These are phyloP conservation scores for Alviniconcha marisindica DNA, from an alignment of 1,140 invertebrate species.

Conservation along the genomic window DNA sequence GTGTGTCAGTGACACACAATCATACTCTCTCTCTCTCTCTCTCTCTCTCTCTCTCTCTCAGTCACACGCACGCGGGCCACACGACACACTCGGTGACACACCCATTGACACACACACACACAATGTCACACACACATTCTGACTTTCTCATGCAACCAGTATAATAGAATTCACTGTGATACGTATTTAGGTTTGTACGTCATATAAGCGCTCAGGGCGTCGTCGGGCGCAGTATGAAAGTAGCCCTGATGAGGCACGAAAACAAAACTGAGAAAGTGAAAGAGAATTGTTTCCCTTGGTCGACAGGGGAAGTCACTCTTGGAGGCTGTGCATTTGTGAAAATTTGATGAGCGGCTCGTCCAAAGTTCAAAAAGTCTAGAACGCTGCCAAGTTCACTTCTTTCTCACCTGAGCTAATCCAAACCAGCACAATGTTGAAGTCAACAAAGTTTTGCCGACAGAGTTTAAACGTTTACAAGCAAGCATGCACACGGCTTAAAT, in stretches of 20 bases:
- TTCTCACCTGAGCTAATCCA: background rate
- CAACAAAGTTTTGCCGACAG: background rate
- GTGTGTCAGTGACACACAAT: no score
- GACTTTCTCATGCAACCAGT: background rate
- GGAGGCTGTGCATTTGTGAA: no score
- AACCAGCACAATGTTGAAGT: background rate
- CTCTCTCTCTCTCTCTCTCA: no score
- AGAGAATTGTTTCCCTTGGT: conserved; percentile 14
- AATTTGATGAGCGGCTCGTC: no score
- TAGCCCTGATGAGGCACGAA: background rate
- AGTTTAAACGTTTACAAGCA: background rate
- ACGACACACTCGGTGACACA: no score
- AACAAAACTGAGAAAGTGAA: background rate
- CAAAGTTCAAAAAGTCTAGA: background rate
- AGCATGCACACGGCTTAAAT: background rate
- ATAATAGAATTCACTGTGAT: background rate
- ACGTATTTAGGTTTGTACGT: background rate
- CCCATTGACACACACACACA: no score
- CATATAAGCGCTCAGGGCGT: background rate
- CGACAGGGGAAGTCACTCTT: background rate
- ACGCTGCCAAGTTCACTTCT: background rate
- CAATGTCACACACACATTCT: background rate
- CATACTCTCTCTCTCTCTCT: no score
- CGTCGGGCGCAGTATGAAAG: background rate
- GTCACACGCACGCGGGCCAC: no score